phyloP scores from a whole-genome alignment of 2,888 invertebrate species.

The Himalopsyche anomala region DNA sequence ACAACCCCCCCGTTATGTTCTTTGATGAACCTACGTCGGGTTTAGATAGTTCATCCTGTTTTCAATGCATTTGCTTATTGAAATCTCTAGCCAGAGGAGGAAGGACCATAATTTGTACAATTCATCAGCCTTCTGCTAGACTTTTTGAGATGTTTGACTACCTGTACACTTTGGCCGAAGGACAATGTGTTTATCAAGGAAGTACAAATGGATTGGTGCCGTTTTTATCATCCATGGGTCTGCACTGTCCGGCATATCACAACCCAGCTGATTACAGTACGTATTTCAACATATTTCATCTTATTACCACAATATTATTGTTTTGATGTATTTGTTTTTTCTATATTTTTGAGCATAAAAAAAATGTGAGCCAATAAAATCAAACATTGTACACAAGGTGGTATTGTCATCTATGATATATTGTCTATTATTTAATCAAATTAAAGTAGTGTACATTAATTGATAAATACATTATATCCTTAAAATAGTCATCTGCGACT shows the following conservation, averaged over 20 bases:
- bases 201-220: conserved; percentile 89
- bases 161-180: conserved; percentile 94
- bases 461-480: no score
- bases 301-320: no score
- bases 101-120: conserved; percentile 95
- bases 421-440: no score
- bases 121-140: conserved; percentile 97
- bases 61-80: conserved; percentile 93
- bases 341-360: no score
- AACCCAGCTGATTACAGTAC: conserved; percentile 97
- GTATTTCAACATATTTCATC: conserved; percentile 64
- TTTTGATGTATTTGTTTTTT: no score
- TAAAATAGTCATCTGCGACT: no score
- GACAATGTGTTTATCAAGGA: conserved; percentile 96
- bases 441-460: no score
- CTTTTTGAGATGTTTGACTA: conserved; percentile 98
- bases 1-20: conserved; percentile 98
- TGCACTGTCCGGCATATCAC: conserved; percentile 95
- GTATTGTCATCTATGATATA: no score
- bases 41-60: conserved; percentile 95
- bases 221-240: conserved; percentile 89
- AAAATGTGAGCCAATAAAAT: no score
- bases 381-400: no score
- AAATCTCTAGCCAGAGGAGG: conserved; percentile 94
- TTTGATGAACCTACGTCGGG: conserved; percentile 98